Evolutionary conservation across 92 coral and sea anemone species (phyloP).

Genomic region (Parazoanthus swiftii): DNA sequence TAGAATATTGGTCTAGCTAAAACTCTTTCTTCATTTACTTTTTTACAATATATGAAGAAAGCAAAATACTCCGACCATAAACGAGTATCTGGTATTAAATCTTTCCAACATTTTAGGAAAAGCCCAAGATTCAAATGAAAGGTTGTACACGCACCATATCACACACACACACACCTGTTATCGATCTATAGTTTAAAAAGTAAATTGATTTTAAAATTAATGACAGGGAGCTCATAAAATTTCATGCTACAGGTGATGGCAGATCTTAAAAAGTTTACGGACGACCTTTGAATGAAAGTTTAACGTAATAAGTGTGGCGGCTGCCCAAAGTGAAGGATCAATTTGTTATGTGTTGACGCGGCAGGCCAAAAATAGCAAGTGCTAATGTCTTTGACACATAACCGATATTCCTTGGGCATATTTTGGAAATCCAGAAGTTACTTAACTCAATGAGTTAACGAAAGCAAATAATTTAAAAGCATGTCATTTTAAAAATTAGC

Average conservation of each 20-base stretch:
- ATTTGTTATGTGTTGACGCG: background rate
- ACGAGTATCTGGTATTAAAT: too few relatives aligned
- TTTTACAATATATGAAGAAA: background rate
- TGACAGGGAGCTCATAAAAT: background rate
- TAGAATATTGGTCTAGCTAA: background rate
- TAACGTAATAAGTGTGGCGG: constrained; percentile 11
- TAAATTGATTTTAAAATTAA: background rate
- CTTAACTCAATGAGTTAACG: background rate
- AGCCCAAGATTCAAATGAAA: background rate
- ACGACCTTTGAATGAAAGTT: background rate
- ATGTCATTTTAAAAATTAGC: too few relatives aligned
- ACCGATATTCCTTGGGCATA: background rate
- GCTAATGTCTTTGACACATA: background rate
- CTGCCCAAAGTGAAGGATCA: background rate
- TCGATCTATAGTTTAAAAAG: background rate
- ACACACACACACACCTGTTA: background rate
- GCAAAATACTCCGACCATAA: background rate
- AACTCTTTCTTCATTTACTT: too few relatives aligned
- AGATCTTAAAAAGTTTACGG: background rate
- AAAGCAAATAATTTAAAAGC: too few relatives aligned
- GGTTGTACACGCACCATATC: background rate
- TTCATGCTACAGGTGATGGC: background rate
- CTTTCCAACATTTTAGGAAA: background rate
- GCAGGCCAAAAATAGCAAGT: background rate
- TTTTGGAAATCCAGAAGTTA: background rate